Base-by-base conservation (phyloP, 2,888 invertebrate genomes). In the Galerucella calmariensis region DNA sequence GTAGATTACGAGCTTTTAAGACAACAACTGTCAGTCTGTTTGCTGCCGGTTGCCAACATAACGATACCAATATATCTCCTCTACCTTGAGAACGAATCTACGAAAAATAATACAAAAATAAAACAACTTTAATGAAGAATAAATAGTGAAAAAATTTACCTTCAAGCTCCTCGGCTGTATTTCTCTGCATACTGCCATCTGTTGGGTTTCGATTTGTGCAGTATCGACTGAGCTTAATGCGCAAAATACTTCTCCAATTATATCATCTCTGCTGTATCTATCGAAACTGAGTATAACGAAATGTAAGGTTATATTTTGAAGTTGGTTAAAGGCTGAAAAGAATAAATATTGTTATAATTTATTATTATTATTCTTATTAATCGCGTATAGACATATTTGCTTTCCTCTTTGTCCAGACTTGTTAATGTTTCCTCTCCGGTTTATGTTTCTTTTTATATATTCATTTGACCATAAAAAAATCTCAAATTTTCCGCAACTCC, bases 1-100 rank as follows among this genome's bases (percentile, higher is more conserved):
- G 98, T 81, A 99, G 90, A 88, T 98, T 98, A 82, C 97, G 92
- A 11, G 99, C 99, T 89, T 99, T 99, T 35, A 99, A 91, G 72
- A 99, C 94, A 67, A 99, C 98, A 2, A 98, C 98, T 46, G 98
- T 98, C 82, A 99, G 91, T 73, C 97, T 92, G 85, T 96, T 97
- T 69, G 97, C 97, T 24, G 97, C 97, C 67, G 98, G 98, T 89
- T 99, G 98, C 95, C 98, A 98, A 89, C 98, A 98, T 77, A 99
- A 91, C 0, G 98, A 98, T 76, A 99, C 95, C 83, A 99, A 90
- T 74, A 99, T 90, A 87, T 99, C 98, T 59, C 98, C 98, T 82
- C 97, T 94, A 5, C 97, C 97, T 86, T 97, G 96, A 75, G 94
- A 94, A 77, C 95, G 94, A 88, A 97, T 96, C 96, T 96, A 86